Base-by-base conservation (phyloP, 2,113 vertebrate genomes). In the Anas platyrhynchos region DNA sequence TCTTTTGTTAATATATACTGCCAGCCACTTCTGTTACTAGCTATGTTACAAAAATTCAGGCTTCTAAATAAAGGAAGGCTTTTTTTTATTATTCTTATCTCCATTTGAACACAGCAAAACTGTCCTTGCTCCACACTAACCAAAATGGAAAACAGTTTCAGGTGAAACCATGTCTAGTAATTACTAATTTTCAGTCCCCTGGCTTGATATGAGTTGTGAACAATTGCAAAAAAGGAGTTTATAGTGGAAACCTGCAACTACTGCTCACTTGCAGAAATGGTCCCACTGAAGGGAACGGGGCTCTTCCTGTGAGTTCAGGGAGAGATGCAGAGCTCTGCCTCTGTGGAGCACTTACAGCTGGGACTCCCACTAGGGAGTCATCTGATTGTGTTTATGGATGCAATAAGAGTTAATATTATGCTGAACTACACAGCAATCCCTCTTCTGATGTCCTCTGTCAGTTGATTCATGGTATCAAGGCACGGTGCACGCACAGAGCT, bases 311-410 rank as follows among this genome's bases (percentile, higher is more conserved):
- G 82, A 59, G 44, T 79, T 69, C 58, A 66, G 82, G 27, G 63
- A 75, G 73, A 52, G 56, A 29, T 77, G 7, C 74, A 84, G 38
- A 80, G 75, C 71, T 90, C 46, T 84, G 46, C 81, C 72, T 86
- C 82, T 78, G 63, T 3, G 15, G 21, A 43, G 50, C 36, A 58
- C 69, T 93, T 69, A 18, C 81, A 66, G 50, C 54, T 44, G 25
- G 32, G 65, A 34, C 20, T 93, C 13, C 66, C 4, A 16, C 78
- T 84, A 0, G 48, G 26, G 44, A 75, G 61, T 48, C 58, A 77
- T 65, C 92, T 94, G 92, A 71, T 85, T 91, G 83, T 75, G 50
- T 86, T 93, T 92, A 27, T 89, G 81, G 83, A 32, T 55, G 79
- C 82, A 69, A 54, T 25, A 85, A 78, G 71, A 94, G 89, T 36